Percentiles rank a stretch among this genome's conserved stretches.
phyloP scores from a whole-genome alignment of 1,140 invertebrate species.

The Drosophila pallidifrons region DNA sequence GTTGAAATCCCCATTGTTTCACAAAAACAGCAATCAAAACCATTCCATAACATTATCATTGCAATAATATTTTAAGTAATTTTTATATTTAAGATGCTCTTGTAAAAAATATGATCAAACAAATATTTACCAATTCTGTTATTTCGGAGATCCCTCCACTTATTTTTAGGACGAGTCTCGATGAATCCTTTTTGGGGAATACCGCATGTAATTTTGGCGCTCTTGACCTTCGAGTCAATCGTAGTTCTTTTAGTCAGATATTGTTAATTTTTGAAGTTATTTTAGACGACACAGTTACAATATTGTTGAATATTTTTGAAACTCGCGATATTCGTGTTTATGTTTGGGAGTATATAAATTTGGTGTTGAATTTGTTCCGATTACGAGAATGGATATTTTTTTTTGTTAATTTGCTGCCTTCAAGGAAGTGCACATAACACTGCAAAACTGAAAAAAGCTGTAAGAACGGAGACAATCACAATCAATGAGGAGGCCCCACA shows the following conservation, averaged over 20 bases:
- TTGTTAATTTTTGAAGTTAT: background rate
- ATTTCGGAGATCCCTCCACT: background rate
- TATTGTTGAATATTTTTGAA: slow-evolving; percentile 24
- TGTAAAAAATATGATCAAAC: too few species aligned
- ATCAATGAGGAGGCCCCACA: slow-evolving; percentile 41
- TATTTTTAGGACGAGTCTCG: background rate
- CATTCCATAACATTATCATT: background rate
- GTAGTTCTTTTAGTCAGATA: slow-evolving; percentile 12
- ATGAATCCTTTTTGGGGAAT: background rate
- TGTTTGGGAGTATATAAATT: slow-evolving; percentile 18
- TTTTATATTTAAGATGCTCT: too few species aligned
- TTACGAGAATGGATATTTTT: slow-evolving; percentile 61
- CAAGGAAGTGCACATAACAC: slow-evolving; percentile 51
- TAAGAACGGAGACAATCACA: slow-evolving; percentile 35
- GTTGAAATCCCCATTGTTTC: background rate
- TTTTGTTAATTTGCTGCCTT: slow-evolving; percentile 28
- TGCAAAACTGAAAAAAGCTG: slow-evolving; percentile 35
- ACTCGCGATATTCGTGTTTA: slow-evolving; percentile 9
- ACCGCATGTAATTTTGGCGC: background rate
- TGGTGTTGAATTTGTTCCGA: slow-evolving; percentile 38
- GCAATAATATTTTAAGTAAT: background rate
- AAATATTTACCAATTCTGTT: background rate
- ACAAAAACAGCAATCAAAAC: background rate
- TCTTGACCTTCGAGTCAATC: background rate
- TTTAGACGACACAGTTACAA: slow-evolving; percentile 15